Base-by-base conservation (phyloP, 92 coral and sea anemone species). In the Desmophyllum pertusum region DNA sequence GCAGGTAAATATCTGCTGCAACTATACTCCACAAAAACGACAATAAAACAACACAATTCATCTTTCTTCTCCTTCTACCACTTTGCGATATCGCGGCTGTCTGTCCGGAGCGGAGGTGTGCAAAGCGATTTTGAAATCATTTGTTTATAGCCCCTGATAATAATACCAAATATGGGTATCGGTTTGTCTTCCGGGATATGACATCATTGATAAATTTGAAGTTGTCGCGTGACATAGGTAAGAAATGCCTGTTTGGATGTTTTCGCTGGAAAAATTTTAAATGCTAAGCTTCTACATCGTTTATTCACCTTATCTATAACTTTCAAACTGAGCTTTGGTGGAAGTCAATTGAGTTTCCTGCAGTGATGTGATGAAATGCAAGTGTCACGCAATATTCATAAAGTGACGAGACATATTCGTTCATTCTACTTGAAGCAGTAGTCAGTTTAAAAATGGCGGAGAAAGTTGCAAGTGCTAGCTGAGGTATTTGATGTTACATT, bases 1-100 rank as follows among this genome's bases (percentile, higher is more conserved):
- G 98, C 51, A 95, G 46, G 73, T 95, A 95, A 42, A 95, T 88
- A 79, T 95, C 98, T 29, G 87, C 98, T 46, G 80, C 61, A n/a
- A 75, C 94, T 46, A 70, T 67, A 18, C 57, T 81, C 39, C 89
- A 64, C 31, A 93, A 57, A 50, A 88, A 50, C 71, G 76, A 80
- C 4, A 88, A 61, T 2, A 70, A 45, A 1, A 91, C 43, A 62
- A 91, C 21, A 33, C 66, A 59, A 67, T 73, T 48, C 94, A 93
- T 90, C n/a, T 78, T 86, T 67, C 17, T 43, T 14, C 31, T 25
- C 23, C 35, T 15, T 23, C 29, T 18, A 19, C 75, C 85, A 80
- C 25, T 64, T 6, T 23, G 69, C 38, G 73, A 63, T 74, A 53
- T 81, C 83, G 61, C 46, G 17, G 45, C 2, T 10, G 8, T 42